Evolutionary conservation across 2,797 vertebrate genomes (phyloP).

Genomic region (Paramormyrops hopkinsi): DNA sequence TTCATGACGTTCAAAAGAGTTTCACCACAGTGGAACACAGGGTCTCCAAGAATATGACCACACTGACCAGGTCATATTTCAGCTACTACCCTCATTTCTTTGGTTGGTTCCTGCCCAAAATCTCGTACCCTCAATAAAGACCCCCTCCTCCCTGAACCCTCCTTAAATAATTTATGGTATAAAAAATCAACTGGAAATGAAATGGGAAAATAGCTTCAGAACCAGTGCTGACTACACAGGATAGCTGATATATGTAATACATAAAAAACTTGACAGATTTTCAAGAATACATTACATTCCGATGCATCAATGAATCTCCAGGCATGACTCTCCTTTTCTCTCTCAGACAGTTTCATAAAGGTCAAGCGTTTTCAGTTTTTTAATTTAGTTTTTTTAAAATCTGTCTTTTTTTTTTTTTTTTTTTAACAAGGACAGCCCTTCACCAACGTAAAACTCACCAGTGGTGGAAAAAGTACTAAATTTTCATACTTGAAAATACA

Average conservation of each 20-base stretch:
- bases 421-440: not conserved
- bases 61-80: not conserved
- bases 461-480: not conserved
- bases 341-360: constrained; percentile 3
- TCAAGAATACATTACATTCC: not conserved
- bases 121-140: not conserved
- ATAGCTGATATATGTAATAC: not conserved
- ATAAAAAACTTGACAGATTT: not conserved
- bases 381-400: not conserved
- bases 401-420: too few species aligned
- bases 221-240: not conserved
- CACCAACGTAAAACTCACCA: not conserved
- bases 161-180: not conserved
- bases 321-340: not conserved
- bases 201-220: not conserved
- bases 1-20: not conserved
- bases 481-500: not conserved
- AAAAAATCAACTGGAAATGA: not conserved
- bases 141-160: not conserved
- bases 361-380: not conserved
- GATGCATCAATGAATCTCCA: not conserved
- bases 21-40: not conserved
- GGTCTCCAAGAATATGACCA: not conserved
- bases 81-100: not conserved
- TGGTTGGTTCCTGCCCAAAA: not conserved